phyloP scores from a whole-genome alignment of 2,113 vertebrate genomes.

The Prochilodus magdalenae region DNA sequence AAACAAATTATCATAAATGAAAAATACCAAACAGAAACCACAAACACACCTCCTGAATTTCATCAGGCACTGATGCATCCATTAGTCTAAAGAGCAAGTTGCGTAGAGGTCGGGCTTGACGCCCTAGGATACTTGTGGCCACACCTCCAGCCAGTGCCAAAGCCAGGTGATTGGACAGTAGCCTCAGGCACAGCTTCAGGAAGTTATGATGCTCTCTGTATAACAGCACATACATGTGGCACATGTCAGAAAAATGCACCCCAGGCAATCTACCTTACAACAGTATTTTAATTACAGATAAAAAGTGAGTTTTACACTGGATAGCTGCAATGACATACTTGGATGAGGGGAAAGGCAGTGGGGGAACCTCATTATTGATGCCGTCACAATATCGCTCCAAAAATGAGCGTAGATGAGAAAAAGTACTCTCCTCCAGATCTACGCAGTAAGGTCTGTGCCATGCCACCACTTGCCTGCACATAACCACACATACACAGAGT shows the following conservation, averaged over 20 bases:
- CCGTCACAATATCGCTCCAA: constrained; percentile 96
- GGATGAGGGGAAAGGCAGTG: constrained; percentile 88
- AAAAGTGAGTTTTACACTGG: neutral
- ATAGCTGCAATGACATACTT: constrained; percentile 27
- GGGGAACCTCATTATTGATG: constrained; percentile 90
- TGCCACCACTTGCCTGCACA: constrained; percentile 90
- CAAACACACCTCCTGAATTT: constrained; percentile 91
- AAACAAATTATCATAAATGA: neutral
- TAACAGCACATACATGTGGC: neutral
- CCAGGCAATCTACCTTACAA: neutral
- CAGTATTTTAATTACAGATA: neutral
- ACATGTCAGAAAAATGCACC: neutral
- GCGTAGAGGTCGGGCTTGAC: constrained; percentile 92
- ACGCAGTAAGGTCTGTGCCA: constrained; percentile 98
- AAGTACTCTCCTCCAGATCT: constrained; percentile 97
- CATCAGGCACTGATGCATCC: constrained; percentile 97
- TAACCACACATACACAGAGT: constrained; percentile 32
- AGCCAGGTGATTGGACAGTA: constrained; percentile 96
- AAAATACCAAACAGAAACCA: constrained; percentile 5
- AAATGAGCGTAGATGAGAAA: constrained; percentile 93
- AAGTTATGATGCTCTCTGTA: constrained; percentile 95
- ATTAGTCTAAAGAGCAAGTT: constrained; percentile 95
- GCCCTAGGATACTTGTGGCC: constrained; percentile 95
- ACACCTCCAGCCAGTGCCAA: constrained; percentile 95
- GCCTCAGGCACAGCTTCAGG: constrained; percentile 92